Conservation (phyloP, 2,113 vertebrate genomes). For the Malaclemys terrapin region DNA sequence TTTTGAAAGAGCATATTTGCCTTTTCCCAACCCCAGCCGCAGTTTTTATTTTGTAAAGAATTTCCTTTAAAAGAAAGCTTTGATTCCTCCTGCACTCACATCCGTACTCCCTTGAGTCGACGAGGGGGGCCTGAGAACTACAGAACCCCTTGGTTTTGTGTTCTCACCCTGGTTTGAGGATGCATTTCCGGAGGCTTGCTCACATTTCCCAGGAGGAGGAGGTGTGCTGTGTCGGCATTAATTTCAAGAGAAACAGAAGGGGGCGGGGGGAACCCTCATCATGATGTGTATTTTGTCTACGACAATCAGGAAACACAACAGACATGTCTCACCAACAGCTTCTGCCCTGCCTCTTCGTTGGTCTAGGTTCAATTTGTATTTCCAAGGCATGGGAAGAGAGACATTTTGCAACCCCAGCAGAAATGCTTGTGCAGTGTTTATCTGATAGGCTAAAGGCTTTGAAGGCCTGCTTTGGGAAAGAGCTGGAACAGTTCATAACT, state of each 20-base stretch:
- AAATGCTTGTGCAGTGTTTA: constrained; percentile 67
- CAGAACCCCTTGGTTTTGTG: neutral
- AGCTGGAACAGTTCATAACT: constrained; percentile 67
- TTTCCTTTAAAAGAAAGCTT: neutral
- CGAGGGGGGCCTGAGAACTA: neutral
- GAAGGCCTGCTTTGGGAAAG: constrained; percentile 65
- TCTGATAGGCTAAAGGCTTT: constrained; percentile 63
- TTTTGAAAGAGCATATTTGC: neutral
- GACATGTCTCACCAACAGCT: constrained; percentile 60
- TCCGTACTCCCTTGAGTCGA: neutral
- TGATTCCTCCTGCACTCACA: neutral
- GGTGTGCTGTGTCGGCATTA: constrained; percentile 34
- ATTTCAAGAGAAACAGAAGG: neutral
- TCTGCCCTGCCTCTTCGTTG: constrained; percentile 58
- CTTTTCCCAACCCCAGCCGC: neutral
- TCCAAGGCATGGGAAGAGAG: constrained; percentile 22
- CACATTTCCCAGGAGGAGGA: neutral
- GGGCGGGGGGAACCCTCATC: neutral
- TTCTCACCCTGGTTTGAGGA: neutral
- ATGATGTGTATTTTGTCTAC: constrained; percentile 24
- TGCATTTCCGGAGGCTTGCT: neutral
- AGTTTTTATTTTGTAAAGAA: neutral
- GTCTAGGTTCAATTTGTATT: neutral
- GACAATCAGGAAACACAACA: constrained; percentile 55
- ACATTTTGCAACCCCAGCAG: constrained; percentile 65